Evolutionary conservation across 2,797 vertebrate species (phyloP).

Genomic region (Rhabdomys pumilio): DNA sequence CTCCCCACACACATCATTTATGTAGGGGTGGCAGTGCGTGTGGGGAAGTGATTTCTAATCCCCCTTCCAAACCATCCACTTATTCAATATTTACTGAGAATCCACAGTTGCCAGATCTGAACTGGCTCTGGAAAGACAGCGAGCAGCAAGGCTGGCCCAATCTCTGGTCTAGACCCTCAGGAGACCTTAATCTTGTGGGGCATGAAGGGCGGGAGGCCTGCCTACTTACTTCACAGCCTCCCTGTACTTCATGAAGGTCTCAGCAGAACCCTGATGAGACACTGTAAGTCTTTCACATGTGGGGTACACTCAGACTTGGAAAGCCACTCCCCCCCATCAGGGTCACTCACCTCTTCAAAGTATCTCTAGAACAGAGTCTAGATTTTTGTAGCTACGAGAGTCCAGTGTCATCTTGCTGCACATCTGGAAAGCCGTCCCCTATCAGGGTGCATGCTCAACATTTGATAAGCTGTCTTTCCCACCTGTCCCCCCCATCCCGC

Average conservation of each 20-base stretch:
- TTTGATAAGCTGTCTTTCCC: too few species aligned
- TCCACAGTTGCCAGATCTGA: accelerated
- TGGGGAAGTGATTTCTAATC: accelerated
- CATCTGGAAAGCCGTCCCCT: not conserved
- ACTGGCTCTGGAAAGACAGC: accelerated
- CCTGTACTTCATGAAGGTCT: accelerated
- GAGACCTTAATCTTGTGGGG: accelerated
- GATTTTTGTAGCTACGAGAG: not conserved
- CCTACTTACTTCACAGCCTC: not conserved
- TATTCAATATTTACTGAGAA: too few species aligned
- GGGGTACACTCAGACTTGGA: not conserved
- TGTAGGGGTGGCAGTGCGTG: not conserved
- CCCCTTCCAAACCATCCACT: not conserved
- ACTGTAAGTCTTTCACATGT: accelerated
- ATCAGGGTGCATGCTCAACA: accelerated
- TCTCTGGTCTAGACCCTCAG: not conserved
- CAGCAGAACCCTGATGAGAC: accelerated
- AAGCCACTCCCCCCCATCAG: accelerated
- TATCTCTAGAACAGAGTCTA: not conserved
- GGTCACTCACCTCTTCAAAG: too few species aligned
- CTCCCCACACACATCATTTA: too few species aligned
- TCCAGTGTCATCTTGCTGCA: accelerated
- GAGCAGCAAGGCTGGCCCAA: accelerated
- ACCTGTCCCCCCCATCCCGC: accelerated
- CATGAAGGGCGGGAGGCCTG: accelerated